A percentile compares a stretch with the other conserved stretches of the same genome.
Evolutionary conservation across 2,888 invertebrate species (phyloP).

Genomic region (Hermaeophaga mercurialis): DNA sequence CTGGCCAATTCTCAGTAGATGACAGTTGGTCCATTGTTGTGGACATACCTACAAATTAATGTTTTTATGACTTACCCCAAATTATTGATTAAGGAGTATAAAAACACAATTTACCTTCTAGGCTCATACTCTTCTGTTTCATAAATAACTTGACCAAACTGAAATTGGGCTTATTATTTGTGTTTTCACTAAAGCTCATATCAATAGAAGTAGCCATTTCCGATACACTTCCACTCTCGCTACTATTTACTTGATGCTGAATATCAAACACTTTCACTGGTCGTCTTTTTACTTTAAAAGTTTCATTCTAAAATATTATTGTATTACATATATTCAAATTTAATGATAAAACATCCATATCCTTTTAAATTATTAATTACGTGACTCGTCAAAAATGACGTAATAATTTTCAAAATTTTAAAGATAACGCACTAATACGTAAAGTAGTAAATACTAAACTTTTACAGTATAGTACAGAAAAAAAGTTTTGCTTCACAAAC

Average conservation of each 20-base stretch:
- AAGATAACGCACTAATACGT: no score
- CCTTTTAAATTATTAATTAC: no score
- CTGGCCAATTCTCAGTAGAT: conserved; percentile 75
- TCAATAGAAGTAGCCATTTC: conserved; percentile 58
- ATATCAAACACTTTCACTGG: conserved; percentile 58
- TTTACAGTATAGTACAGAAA: no score
- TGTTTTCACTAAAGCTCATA: conserved; percentile 48
- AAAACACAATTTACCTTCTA: conserved; percentile 65
- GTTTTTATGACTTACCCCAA: no score
- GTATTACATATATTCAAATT: background rate
- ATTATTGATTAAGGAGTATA: conserved; percentile 3
- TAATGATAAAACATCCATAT: no score
- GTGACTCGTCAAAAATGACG: no score
- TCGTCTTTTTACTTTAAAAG: conserved; percentile 46
- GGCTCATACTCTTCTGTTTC: conserved; percentile 85
- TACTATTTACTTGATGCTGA: conserved; percentile 55
- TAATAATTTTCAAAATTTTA: no score
- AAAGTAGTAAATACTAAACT: no score
- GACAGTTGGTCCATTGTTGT: conserved; percentile 78
- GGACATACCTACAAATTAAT: conserved; percentile 61
- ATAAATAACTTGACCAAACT: conserved; percentile 87
- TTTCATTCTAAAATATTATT: conserved; percentile 5
- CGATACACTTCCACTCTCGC: conserved; percentile 51
- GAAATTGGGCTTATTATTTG: conserved; percentile 64
- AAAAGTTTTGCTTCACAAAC: no score